Percentiles rank a stretch among this genome's conserved stretches.
Conservation (phyloP, 1,140 invertebrate genomes). For the Epicauta chinensis region DNA sequence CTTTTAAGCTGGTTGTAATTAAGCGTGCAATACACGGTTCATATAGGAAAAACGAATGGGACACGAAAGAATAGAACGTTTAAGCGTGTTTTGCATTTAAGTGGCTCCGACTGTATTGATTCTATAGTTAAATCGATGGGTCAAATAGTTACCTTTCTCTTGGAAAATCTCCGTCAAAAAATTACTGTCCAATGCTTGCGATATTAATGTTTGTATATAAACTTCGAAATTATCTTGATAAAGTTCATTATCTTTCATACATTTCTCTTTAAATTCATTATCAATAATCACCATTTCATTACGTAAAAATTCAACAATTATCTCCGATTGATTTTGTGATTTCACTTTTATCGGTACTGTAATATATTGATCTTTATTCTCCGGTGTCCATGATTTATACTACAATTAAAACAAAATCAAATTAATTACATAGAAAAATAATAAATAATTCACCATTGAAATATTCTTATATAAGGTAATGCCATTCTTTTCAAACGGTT, state of each 20-base stretch:
- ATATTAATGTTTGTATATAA: constrained; percentile 84
- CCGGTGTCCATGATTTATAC: constrained; percentile 75
- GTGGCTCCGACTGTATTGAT: too few relatives aligned
- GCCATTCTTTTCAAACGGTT: constrained; percentile 74
- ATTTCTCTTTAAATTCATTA: constrained; percentile 64
- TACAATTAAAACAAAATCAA: constrained; percentile 40
- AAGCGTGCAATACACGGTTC: too few relatives aligned
- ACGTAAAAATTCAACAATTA: constrained; percentile 71
- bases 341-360: constrained; percentile 68
- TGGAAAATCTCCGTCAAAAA: constrained; percentile 84
- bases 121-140: too few relatives aligned
- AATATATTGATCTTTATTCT: constrained; percentile 71
- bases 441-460: constrained; percentile 64
- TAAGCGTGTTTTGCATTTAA: too few relatives aligned
- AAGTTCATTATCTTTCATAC: constrained; percentile 65
- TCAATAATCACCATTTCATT: constrained; percentile 65
- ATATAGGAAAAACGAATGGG: too few relatives aligned
- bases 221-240: constrained; percentile 85
- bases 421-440: constrained; percentile 15
- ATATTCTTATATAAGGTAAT: constrained; percentile 78
- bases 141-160: constrained; percentile 67
- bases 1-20: too few relatives aligned
- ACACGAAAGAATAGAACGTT: too few relatives aligned
- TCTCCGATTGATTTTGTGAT: constrained; percentile 65
- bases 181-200: constrained; percentile 81